Base-by-base conservation (phyloP, 1,140 invertebrate species). In the Lordiphosa collinella region DNA sequence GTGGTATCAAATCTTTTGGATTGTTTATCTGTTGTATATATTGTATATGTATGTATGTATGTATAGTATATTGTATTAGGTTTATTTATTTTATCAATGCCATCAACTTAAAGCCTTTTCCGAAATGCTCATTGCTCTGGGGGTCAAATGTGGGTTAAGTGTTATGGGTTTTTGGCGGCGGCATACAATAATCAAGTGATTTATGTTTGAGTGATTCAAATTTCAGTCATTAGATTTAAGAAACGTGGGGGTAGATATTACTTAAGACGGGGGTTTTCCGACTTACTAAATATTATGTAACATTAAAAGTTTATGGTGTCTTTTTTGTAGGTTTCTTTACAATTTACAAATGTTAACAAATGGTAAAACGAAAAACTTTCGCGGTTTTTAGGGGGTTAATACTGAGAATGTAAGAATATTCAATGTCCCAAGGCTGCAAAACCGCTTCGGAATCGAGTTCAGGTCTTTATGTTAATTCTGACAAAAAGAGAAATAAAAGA, bases 301-400 rank as follows among this genome's bases (percentile, higher is more conserved):
- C 76, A 80, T 80, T 80, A 67, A 75, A 82, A 76, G 46, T 73
- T 74, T 59, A 55, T 38, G 43, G 50, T 57, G 67, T 22, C 4
- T 46, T 31, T 41, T 11, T n/a, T n/a, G n/a, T n/a, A n/a, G n/a
- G 63, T 68, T 66, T 22, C 18, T 22, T 67, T 80, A 80, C 76
- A 80, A 80, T 80, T 80, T 80, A 80, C 75, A 80, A 80, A 82
- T 75, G 35, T 44, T 44, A 44, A 44, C 41, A 44, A 74, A 70
- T 52, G 51, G 38, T 55, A 67, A 53, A 57, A 67, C 16, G 35
- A 54, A 36, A 36, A 49, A 58, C 36, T 51, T 34, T 66, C n/a
- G n/a, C n/a, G 18, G 41, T 36, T 31, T 29, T 29, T 29, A 8
- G 2, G 35, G n/a, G 22, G 50, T 56, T 80, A 82, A 80, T 80